Conservation (phyloP, 2,888 invertebrate genomes). For the Eupithecia subumbrata region DNA sequence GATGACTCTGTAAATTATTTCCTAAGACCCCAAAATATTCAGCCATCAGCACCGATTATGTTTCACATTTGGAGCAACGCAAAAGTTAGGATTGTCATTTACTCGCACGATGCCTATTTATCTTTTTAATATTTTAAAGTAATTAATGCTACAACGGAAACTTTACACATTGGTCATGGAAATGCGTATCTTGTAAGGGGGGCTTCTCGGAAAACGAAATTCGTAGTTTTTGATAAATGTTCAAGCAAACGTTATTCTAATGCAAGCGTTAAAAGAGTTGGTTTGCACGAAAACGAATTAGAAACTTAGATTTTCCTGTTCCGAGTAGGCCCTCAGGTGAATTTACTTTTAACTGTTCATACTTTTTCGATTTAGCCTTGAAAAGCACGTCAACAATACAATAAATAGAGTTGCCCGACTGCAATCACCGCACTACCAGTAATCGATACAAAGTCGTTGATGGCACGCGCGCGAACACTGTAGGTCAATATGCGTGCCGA, state of each 20-base stretch:
- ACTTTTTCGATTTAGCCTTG: not conserved
- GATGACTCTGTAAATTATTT: too few species aligned
- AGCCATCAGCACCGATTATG: not conserved
- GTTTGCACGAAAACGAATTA: too few species aligned
- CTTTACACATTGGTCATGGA: not conserved
- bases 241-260: too few species aligned
- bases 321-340: too few species aligned
- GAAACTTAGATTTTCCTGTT: too few species aligned
- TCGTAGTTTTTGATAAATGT: too few species aligned
- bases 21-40: not conserved
- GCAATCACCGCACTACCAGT: not conserved
- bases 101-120: too few species aligned
- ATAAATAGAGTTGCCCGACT: conserved; percentile 13
- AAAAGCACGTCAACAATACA: not conserved
- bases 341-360: not conserved
- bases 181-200: not conserved
- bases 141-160: too few species aligned
- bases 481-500: conserved; percentile 71
- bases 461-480: conserved; percentile 65
- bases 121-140: too few species aligned
- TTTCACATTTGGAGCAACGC: not conserved
- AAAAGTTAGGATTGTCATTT: not conserved
- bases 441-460: conserved; percentile 44
- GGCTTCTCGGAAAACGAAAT: too few species aligned
- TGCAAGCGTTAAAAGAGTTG: too few species aligned